Percentiles rank a stretch among this genome's conserved stretches.
Evolutionary conservation across 2,888 invertebrate genomes (phyloP).

Genomic region (Gryllus longicercus): DNA sequence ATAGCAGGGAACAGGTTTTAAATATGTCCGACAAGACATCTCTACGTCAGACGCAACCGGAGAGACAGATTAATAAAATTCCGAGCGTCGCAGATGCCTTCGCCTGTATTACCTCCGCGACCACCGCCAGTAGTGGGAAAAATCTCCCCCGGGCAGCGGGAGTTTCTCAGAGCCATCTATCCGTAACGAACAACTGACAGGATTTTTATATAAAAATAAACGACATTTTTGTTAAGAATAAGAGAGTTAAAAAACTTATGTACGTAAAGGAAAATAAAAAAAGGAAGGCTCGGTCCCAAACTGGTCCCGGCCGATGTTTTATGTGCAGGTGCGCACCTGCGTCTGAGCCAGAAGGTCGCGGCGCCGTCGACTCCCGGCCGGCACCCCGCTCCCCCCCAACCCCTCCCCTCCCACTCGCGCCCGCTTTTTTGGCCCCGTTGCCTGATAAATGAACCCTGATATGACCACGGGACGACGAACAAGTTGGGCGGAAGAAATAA

Average conservation of each 20-base stretch:
- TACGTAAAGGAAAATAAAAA: constrained; percentile 1
- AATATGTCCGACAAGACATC: neutral
- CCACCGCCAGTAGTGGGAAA: too few species aligned
- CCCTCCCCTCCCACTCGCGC: neutral
- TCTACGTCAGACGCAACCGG: neutral
- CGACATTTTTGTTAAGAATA: neutral
- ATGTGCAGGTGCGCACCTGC: neutral
- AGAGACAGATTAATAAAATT: constrained; percentile 1
- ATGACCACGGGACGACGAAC: neutral
- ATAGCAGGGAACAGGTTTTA: neutral
- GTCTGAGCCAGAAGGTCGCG: constrained; percentile 11
- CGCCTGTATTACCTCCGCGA: too few species aligned
- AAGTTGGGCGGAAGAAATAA: neutral
- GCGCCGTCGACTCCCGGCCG: neutral
- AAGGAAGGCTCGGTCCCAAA: neutral
- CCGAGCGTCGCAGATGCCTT: neutral
- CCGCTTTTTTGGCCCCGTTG: constrained; percentile 8
- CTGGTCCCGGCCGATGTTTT: constrained; percentile 6
- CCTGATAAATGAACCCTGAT: constrained; percentile 17
- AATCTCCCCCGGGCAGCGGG: too few species aligned
- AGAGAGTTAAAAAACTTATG: neutral
- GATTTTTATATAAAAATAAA: constrained; percentile 4
- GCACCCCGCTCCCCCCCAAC: neutral
- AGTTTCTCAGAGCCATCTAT: too few species aligned
- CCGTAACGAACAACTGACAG: neutral